Percentiles rank a stretch among this genome's conserved stretches.
phyloP scores from a whole-genome alignment of 2,888 invertebrate species.

The Phasia obesa region DNA sequence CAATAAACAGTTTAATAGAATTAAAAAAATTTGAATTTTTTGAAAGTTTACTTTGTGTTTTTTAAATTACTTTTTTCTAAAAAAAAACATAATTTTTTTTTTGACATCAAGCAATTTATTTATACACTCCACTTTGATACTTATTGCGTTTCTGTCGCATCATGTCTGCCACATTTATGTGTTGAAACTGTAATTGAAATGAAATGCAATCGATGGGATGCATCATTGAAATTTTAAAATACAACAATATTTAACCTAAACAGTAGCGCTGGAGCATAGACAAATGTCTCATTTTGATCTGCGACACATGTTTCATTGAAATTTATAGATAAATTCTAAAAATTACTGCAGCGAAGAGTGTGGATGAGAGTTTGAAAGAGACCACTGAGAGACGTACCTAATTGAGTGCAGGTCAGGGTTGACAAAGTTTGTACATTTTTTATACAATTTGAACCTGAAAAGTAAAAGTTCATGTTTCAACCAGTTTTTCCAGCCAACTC shows the following conservation, averaged over 20 bases:
- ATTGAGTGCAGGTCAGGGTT: no score
- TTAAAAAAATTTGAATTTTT: no score
- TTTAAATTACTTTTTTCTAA: no score
- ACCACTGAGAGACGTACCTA: neutral
- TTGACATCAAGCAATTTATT: no score
- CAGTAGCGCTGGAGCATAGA: slow-evolving; percentile 56
- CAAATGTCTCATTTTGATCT: slow-evolving; percentile 48
- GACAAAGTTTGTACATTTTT: no score
- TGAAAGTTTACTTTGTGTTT: no score
- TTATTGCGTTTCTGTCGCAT: slow-evolving; percentile 4
- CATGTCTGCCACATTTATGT: slow-evolving; percentile 17
- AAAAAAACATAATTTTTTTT: no score
- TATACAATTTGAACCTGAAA: no score
- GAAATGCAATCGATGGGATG: slow-evolving; percentile 43
- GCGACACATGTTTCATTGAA: slow-evolving; percentile 45
- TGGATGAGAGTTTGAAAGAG: neutral
- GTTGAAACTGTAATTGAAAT: slow-evolving; percentile 21
- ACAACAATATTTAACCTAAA: slow-evolving; percentile 45
- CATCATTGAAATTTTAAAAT: slow-evolving; percentile 53
- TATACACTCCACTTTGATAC: neutral
- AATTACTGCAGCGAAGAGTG: neutral
- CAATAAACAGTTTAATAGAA: no score
- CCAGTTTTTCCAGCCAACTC: no score
- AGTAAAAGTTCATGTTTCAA: no score
- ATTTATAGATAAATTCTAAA: slow-evolving; percentile 14